Conservation (phyloP, 2,113 vertebrate species). For the Polypterus senegalus region DNA sequence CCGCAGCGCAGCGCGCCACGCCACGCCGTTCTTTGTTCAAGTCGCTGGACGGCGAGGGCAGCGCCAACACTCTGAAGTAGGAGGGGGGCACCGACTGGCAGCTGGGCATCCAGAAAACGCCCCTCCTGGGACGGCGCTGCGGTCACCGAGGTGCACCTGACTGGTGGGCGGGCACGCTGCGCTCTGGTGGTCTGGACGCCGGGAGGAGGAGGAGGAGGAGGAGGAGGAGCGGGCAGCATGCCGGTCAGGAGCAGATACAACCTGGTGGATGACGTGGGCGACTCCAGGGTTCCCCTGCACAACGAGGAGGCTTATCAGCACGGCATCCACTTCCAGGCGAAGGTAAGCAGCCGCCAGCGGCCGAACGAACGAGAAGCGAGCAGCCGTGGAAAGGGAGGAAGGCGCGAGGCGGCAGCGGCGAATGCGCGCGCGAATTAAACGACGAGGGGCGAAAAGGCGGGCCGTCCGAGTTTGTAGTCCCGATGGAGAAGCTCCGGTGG, state of each 20-base stretch:
- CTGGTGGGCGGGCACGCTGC: slow-evolving; percentile 7
- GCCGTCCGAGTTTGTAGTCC: neutral
- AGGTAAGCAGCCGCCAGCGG: slow-evolving; percentile 47
- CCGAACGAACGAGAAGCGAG: too few species aligned
- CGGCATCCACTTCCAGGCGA: slow-evolving; percentile 78
- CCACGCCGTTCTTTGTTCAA: neutral
- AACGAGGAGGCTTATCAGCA: slow-evolving; percentile 83
- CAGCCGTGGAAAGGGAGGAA: neutral
- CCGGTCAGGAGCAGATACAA: slow-evolving; percentile 76
- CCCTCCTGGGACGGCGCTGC: slow-evolving; percentile 4
- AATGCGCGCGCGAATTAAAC: neutral
- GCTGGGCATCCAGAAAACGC: neutral
- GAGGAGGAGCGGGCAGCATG: slow-evolving; percentile 34
- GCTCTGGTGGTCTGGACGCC: slow-evolving; percentile 2
- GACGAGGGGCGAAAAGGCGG: neutral
- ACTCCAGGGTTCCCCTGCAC: slow-evolving; percentile 72
- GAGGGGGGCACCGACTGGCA: slow-evolving; percentile 6
- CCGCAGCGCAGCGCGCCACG: neutral
- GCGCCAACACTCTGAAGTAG: neutral
- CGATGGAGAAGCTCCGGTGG: neutral
- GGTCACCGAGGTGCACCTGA: slow-evolving; percentile 10
- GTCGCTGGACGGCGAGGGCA: neutral
- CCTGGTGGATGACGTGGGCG: slow-evolving; percentile 78
- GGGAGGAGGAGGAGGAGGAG: neutral
- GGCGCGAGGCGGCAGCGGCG: neutral